phyloP scores from a whole-genome alignment of 2,888 invertebrate species.

The Pammene fasciana region DNA sequence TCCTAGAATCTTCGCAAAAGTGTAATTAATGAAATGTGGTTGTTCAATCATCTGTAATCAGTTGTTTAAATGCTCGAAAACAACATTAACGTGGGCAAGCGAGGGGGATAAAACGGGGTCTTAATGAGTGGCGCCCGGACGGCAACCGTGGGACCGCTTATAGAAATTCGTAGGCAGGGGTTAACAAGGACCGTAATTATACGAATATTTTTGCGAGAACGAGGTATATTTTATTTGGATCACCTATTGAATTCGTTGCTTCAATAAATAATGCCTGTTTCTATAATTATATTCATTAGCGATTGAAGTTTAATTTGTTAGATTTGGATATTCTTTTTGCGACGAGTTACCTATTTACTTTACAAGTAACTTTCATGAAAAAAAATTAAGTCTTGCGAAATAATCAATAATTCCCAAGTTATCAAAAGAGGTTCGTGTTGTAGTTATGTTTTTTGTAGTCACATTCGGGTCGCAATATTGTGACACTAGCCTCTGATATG shows the following conservation, averaged over 20 bases:
- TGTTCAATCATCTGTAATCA: slow-evolving; percentile 44
- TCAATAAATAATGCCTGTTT: neutral
- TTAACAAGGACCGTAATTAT: slow-evolving; percentile 44
- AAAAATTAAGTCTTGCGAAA: too few relatives aligned
- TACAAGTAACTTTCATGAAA: too few relatives aligned
- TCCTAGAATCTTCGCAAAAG: slow-evolving; percentile 1
- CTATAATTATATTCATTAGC: neutral
- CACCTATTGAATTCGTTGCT: neutral
- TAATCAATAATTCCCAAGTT: too few relatives aligned
- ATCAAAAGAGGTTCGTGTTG: too few relatives aligned
- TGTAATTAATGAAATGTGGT: slow-evolving; percentile 12
- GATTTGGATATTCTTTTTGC: too few relatives aligned
- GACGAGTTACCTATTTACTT: too few relatives aligned
- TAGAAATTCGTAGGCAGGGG: slow-evolving; percentile 41
- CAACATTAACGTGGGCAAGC: slow-evolving; percentile 45
- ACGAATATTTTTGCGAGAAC: slow-evolving; percentile 19
- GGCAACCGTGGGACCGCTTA: slow-evolving; percentile 45
- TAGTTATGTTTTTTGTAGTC: too few relatives aligned
- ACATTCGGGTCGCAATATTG: too few relatives aligned
- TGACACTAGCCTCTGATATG: neutral
- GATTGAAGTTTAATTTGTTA: too few relatives aligned
- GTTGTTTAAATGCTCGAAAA: slow-evolving; percentile 45
- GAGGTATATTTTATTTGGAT: slow-evolving; percentile 6
- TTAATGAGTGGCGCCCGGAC: slow-evolving; percentile 51
- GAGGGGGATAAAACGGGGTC: slow-evolving; percentile 45